Conservation (phyloP, 2,888 invertebrate genomes). For the Seira musarum region DNA sequence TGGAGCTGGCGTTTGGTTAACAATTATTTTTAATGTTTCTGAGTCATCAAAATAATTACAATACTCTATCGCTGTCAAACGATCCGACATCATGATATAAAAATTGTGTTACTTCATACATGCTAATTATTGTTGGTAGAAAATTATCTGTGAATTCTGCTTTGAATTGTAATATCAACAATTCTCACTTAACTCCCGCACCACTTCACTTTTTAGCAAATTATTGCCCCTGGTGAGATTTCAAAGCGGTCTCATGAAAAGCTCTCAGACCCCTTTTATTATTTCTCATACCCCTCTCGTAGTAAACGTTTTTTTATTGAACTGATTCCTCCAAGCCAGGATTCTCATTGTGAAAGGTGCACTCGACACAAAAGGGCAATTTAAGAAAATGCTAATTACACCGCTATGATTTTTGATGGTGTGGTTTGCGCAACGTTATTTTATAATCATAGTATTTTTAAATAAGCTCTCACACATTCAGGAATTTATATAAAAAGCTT, state of each 20-base stretch:
- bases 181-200: neutral
- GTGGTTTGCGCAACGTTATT: no score
- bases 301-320: no score
- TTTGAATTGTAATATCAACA: neutral
- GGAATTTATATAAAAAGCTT: no score
- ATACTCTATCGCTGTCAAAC: conserved; percentile 45
- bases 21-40: no score
- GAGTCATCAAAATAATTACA: no score
- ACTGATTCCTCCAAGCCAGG: neutral
- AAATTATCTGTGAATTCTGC: conserved; percentile 39
- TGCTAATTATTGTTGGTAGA: conserved; percentile 40
- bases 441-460: no score
- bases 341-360: neutral
- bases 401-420: neutral
- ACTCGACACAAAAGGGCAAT: conserved; percentile 3
- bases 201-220: neutral
- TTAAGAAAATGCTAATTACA: conserved; percentile 40
- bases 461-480: no score
- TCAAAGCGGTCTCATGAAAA: neutral
- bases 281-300: neutral
- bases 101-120: conserved; percentile 47
- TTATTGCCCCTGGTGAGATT: neutral
- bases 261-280: neutral
- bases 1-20: no score
- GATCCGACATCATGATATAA: conserved; percentile 43